Evolutionary conservation across 1,140 invertebrate species (phyloP).

Genomic region (Lepidotrigona ventralis): DNA sequence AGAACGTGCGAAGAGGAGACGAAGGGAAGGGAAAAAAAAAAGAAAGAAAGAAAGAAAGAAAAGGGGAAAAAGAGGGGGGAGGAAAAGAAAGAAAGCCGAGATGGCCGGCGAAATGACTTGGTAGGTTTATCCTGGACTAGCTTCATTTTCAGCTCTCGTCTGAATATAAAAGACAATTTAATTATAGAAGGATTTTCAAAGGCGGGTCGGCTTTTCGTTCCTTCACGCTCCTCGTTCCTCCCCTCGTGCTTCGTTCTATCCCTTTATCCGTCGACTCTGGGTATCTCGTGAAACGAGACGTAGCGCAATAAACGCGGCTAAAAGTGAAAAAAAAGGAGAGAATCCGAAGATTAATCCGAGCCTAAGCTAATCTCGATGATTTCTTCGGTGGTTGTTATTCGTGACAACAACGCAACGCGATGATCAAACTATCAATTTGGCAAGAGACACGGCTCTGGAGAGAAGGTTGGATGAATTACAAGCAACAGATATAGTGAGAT

Average conservation of each 20-base stretch:
- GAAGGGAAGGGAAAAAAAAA: not conserved
- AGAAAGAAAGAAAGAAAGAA: not conserved
- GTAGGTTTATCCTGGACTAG: slow-evolving; percentile 62
- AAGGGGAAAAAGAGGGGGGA: not conserved
- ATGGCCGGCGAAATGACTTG: slow-evolving; percentile 49
- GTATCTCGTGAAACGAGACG: slow-evolving; percentile 33
- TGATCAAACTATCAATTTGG: not conserved
- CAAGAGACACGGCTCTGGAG: too few species aligned
- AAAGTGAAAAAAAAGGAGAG: not conserved
- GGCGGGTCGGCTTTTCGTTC: slow-evolving; percentile 29
- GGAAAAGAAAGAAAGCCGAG: not conserved
- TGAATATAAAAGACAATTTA: slow-evolving; percentile 75
- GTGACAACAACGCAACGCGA: not conserved
- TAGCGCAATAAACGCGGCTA: slow-evolving; percentile 8
- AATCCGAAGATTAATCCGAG: not conserved
- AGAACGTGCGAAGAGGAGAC: not conserved
- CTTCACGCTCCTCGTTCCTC: slow-evolving; percentile 30
- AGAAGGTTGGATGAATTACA: too few species aligned
- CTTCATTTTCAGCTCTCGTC: slow-evolving; percentile 66
- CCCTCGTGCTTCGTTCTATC: slow-evolving; percentile 2
- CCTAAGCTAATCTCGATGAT: not conserved
- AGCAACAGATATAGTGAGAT: too few species aligned
- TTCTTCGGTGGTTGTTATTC: not conserved
- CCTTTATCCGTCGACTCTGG: slow-evolving; percentile 34
- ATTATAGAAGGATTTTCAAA: slow-evolving; percentile 72